Base-by-base conservation (phyloP, 2,113 vertebrate genomes). In the Calcarius ornatus region DNA sequence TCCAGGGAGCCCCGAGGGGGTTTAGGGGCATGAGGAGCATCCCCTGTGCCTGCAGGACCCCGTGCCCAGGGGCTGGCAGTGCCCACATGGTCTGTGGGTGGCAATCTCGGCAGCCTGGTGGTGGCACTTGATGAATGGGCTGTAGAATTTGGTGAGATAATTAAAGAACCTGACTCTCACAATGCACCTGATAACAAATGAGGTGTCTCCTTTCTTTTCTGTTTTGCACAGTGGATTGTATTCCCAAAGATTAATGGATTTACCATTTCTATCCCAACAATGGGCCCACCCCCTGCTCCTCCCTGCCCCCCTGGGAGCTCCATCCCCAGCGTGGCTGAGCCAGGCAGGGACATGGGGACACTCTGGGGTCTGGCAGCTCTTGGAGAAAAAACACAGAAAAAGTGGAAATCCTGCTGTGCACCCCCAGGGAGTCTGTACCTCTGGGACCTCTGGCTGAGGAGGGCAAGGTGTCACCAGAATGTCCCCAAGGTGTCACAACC, bases 71-170 rank as follows among this genome's bases (percentile, higher is more conserved):
- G 75, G 31, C 60, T 6, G 15, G 73, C 45, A 45, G 73, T n/a
- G 92, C 84, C 92, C 90, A 82, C 78, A 60, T 90, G 91, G 91
- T 60, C 90, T 76, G 95, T 97, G 96, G 97, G 97, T 97, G 97
- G 97, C 92, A 96, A 92, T 97, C 94, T 75, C 42, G 11, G 95
- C 93, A 91, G 93, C 78, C 45, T 89, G 95, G 94, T 70, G 75
- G 54, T 87, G 92, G 95, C 95, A 94, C 79, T 97, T 97, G 97
- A 97, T 97, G 95, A 97, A 98, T 97, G 94, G 96, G 94, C 93
- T 96, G 96, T 59, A 75, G 96, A 92, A 97, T 97, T 97, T 97
- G 97, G 97, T 94, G 96, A 97, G 97, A 97, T 97, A 97, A 97
- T 98, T 98, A 98, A 97, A 97, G 96, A 96, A 94, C 92, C 95